Base-by-base conservation (phyloP, 2,888 invertebrate species). In the Mellilla xanthometata region DNA sequence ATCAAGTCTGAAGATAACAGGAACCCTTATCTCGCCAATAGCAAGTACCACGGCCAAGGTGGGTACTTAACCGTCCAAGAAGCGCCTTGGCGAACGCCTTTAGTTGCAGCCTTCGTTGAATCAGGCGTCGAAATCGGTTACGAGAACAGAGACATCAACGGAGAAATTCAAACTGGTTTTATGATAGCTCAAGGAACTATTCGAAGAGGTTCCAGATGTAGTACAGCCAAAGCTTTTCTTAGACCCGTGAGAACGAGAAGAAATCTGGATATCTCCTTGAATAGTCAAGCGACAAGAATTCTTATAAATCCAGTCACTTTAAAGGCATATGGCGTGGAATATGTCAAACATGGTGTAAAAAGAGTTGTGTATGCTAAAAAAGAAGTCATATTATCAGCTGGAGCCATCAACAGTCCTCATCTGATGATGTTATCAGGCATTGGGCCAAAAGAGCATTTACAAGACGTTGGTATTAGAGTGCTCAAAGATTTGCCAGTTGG, bases 371-470 rank as follows among this genome's bases (percentile, higher is more conserved):
- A 92, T 47, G 97, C 97, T 0, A 91, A 92, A 39, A 95, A 95
- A 62, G 97, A 97, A 77, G 93, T 98, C 0, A 95, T 98, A 33
- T 72, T 98, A 26, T 94, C 96, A 7, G 97, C 97, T 0, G 98
- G 98, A 0, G 93, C 98, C 0, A 95, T 99, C 15, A 98, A 98
- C 71, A 94, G 95, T 7, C 97, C 98, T 0, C 98, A 98, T 71
- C 83, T 99, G 38, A 83, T 99, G 49, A 96, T 98, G 96, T 80
- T 98, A 0, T 97, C 97, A 0, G 98, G 98, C 0, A 90, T 96
- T 38, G 95, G 95, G 0, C 95, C 96, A 0, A 87, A 90, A 39
- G 82, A 93, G 8, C 95, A 96, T 60, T 83, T 96, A 7, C 80
- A 85, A 50, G 89, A 93, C 31, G 86, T 94, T 0, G 94, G 94